Evolutionary conservation across 2,113 vertebrate species (phyloP).

Genomic region (Calidris pygmaea): DNA sequence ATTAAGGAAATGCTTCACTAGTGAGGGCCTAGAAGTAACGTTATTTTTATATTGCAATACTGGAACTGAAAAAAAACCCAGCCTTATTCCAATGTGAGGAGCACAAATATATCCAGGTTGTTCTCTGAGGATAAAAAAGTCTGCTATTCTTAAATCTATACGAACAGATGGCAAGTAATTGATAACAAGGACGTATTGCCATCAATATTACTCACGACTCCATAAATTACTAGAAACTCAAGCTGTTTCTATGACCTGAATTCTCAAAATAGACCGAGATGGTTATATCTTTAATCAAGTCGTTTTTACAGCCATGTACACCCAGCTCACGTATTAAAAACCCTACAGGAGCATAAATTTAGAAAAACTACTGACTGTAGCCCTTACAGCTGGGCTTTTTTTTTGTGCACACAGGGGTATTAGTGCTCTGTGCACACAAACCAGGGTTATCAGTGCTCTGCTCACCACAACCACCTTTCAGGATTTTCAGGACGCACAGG

Average conservation of each 20-base stretch:
- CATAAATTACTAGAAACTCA: constrained; percentile 50
- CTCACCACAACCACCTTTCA: neutral
- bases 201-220: constrained; percentile 54
- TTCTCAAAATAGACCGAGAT: constrained; percentile 4
- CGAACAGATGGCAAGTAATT: constrained; percentile 59
- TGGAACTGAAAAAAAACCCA: neutral
- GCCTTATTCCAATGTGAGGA: neutral
- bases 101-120: neutral
- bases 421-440: neutral
- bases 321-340: neutral
- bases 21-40: neutral
- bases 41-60: neutral
- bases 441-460: fast-evolving
- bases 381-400: neutral
- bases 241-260: constrained; percentile 29
- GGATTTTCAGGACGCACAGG: neutral
- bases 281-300: neutral
- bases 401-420: neutral
- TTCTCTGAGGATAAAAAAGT: neutral
- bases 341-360: neutral
- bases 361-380: neutral
- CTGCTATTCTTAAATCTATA: neutral
- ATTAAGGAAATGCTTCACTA: neutral
- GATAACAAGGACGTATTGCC: constrained; percentile 25
- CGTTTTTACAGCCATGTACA: neutral